Base-by-base conservation (phyloP, 1,140 invertebrate genomes). In the Chlorops oryzae region DNA sequence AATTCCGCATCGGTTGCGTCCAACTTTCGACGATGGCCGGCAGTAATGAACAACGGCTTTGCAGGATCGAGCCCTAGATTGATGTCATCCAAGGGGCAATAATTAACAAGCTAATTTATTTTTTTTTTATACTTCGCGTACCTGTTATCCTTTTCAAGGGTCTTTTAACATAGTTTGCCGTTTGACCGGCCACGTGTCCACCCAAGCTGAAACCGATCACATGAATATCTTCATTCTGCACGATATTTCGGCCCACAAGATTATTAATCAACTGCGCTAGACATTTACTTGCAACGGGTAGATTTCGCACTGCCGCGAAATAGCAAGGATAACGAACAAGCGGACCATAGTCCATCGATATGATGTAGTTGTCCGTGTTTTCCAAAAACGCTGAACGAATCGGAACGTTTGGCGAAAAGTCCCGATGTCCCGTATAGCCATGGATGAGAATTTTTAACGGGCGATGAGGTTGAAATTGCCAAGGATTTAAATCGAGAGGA, bases 151-250 rank as follows among this genome's bases (percentile, higher is more conserved):
- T 72, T 3, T 70, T 62, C 7, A 81, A 59, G 46, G 66, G 75
- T 23, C 50, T 74, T 57, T 58, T 74, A 47, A 70, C 65, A 63
- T 63, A 77, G 57, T 86, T 85, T 1, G 87, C 85, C 18, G 87
- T 82, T 54, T 85, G 87, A 1, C 91, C 92, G 0, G 90, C 87
- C 3, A 86, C 79, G 56, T 96, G 91, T 0, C 85, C 90, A 0
- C 93, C 93, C 9, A 96, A 77, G 63, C 90, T 94, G 69, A 94
- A 95, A 39, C 92, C 93, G 55, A 96, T 88, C 3, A 95, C 69
- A 63, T 96, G 92, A 50, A 91, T 77, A 41, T 72, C 74, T n/a
- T 75, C 59, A 20, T 86, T 62, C 0, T 72, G 45, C 2, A 86
- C 76, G 2, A 77, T 76, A 28, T 75, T 69, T 0, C 72, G 70